Conservation (phyloP, 1,140 invertebrate species). For the Monochamus saltuarius region DNA sequence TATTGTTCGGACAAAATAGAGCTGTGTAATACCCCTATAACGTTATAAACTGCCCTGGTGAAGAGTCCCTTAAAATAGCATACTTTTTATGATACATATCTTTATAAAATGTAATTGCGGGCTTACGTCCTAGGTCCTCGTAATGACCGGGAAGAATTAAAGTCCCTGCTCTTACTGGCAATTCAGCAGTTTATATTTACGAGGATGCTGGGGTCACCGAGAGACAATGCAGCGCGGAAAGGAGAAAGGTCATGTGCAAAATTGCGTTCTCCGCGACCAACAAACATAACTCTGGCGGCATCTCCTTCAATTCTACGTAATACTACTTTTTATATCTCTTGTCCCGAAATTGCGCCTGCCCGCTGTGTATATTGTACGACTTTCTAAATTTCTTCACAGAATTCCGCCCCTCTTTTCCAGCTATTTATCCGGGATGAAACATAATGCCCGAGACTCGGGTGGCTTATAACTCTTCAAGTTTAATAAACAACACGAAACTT, state of each 20-base stretch:
- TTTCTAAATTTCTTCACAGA: slow-evolving; percentile 24
- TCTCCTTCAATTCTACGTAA: slow-evolving; percentile 25
- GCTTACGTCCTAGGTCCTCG: too few relatives aligned
- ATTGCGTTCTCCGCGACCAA: slow-evolving; percentile 14
- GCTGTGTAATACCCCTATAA: too few relatives aligned
- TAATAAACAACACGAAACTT: slow-evolving; percentile 17
- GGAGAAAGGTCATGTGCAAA: slow-evolving; percentile 15
- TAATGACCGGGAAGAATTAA: too few relatives aligned
- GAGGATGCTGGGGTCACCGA: too few relatives aligned
- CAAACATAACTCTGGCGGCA: slow-evolving; percentile 25
- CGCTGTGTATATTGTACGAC: slow-evolving; percentile 24
- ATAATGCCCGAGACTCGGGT: slow-evolving; percentile 22
- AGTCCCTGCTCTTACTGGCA: too few relatives aligned
- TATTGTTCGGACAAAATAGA: too few relatives aligned
- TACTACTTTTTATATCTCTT: slow-evolving; percentile 18
- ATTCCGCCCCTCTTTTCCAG: slow-evolving; percentile 16
- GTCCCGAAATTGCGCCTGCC: not conserved
- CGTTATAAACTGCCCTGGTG: too few relatives aligned
- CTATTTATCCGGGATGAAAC: slow-evolving; percentile 23
- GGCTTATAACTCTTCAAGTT: slow-evolving; percentile 25
- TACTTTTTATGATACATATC: too few relatives aligned
- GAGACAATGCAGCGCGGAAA: slow-evolving; percentile 7
- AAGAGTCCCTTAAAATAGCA: too few relatives aligned
- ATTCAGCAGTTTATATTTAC: too few relatives aligned
- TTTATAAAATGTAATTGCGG: too few relatives aligned